Conservation (phyloP, 37 sponge, comb jelly and placozoan genomes). For the Spongia lamella region DNA sequence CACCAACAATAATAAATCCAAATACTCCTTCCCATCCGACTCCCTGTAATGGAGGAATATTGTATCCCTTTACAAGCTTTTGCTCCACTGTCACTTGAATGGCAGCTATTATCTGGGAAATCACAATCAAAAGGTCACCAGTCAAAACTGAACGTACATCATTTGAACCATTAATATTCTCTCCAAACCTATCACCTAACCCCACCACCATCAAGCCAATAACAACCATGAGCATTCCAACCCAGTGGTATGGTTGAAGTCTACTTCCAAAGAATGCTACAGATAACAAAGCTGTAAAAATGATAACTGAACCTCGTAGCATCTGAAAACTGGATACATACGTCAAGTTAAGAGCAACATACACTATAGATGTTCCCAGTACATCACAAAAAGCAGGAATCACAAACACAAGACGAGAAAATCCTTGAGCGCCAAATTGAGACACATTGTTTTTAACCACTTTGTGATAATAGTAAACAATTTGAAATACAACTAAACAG, state of each 20-base stretch:
- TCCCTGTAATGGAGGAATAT: slow-evolving; percentile 86
- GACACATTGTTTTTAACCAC: slow-evolving; percentile 44
- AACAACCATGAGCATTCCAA: slow-evolving; percentile 88
- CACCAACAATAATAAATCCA: slow-evolving; percentile 66
- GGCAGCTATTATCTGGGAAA: slow-evolving; percentile 87
- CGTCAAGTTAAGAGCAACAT: slow-evolving; percentile 92
- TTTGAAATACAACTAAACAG: slow-evolving; percentile 82
- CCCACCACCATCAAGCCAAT: slow-evolving; percentile 89
- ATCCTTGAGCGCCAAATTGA: slow-evolving; percentile 71
- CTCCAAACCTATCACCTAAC: slow-evolving; percentile 66
- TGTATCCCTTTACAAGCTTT: slow-evolving; percentile 85
- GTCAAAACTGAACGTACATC: slow-evolving; percentile 48
- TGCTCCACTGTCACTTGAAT: slow-evolving; percentile 90
- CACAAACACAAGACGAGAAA: slow-evolving; percentile 88
- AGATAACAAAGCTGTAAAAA: slow-evolving; percentile 94
- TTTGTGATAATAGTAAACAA: slow-evolving; percentile 45
- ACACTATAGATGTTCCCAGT: slow-evolving; percentile 83
- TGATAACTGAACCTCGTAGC: slow-evolving; percentile 94
- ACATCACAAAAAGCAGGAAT: slow-evolving; percentile 92
- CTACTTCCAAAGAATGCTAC: slow-evolving; percentile 78
- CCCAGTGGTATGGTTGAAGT: slow-evolving; percentile 70
- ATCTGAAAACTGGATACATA: slow-evolving; percentile 95
- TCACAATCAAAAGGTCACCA: slow-evolving; percentile 87
- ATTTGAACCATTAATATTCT: background rate
- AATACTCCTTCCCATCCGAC: slow-evolving; percentile 98